These are phyloP conservation scores for Anomalospiza imberbis DNA, from an alignment of 2,797 vertebrate species.

Conservation along the genomic window DNA sequence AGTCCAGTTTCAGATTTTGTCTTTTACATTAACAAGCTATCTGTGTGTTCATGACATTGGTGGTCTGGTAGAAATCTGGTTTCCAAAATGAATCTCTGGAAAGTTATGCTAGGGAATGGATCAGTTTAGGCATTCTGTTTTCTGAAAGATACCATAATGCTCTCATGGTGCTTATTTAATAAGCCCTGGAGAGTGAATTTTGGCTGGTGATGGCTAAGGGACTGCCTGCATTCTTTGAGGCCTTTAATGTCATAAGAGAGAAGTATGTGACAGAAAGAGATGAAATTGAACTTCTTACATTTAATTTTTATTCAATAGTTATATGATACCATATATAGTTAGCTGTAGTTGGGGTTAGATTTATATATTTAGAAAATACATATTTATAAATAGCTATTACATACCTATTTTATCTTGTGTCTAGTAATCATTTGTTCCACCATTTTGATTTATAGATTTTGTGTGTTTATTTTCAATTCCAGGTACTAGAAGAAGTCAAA, in stretches of 20 bases:
- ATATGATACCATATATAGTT: not conserved
- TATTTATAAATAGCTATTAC: not conserved
- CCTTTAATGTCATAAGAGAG: not conserved
- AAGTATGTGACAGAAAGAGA: not conserved
- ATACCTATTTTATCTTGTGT: not conserved
- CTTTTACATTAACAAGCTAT: not conserved
- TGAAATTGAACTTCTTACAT: not conserved
- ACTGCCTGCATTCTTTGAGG: not conserved
- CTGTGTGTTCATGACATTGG: not conserved
- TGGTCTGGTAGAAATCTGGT: not conserved
- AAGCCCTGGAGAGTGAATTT: not conserved
- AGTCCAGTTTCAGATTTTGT: not conserved
- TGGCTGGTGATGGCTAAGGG: not conserved
- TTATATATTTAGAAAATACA: not conserved
- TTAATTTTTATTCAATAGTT: not conserved
- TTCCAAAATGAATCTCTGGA: not conserved
- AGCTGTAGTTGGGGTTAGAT: not conserved
- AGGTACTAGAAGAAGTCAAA: constrained; percentile 86
- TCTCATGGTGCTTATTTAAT: not conserved
- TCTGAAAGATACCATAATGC: not conserved
- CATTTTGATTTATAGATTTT: not conserved
- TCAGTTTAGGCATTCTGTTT: not conserved
- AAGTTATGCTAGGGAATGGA: not conserved
- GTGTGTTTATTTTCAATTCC: not conserved
- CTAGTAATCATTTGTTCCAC: not conserved